Evolutionary conservation across 2,113 vertebrate genomes (phyloP).

Genomic region (Python bivittatus): DNA sequence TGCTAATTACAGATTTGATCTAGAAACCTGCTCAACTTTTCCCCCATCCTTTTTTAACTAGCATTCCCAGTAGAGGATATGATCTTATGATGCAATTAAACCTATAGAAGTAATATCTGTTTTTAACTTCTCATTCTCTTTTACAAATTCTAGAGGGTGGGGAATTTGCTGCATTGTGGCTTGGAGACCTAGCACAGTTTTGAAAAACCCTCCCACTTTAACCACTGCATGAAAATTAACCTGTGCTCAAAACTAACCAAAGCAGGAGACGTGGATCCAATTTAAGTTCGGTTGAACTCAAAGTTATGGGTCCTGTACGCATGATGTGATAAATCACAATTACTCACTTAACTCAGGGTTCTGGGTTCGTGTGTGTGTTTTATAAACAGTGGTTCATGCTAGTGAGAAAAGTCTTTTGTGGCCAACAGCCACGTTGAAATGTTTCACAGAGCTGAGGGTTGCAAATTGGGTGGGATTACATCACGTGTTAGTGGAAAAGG

Average conservation of each 20-base stretch:
- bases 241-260: neutral
- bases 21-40: neutral
- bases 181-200: neutral
- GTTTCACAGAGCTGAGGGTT: too few relatives aligned
- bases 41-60: neutral
- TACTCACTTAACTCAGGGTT: too few relatives aligned
- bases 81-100: conserved; percentile 1
- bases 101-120: neutral
- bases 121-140: neutral
- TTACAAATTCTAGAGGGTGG: neutral
- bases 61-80: neutral
- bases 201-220: neutral
- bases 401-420: neutral
- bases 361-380: neutral
- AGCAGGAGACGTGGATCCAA: neutral
- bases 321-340: neutral
- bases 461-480: too few relatives aligned
- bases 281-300: neutral
- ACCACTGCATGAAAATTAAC: neutral
- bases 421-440: neutral
- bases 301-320: neutral
- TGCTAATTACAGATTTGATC: conserved; percentile 30
- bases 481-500: too few relatives aligned
- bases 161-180: neutral
- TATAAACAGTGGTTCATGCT: neutral